Evolutionary conservation across 2,888 invertebrate genomes (phyloP).

Genomic region (Terebella lapidaria): DNA sequence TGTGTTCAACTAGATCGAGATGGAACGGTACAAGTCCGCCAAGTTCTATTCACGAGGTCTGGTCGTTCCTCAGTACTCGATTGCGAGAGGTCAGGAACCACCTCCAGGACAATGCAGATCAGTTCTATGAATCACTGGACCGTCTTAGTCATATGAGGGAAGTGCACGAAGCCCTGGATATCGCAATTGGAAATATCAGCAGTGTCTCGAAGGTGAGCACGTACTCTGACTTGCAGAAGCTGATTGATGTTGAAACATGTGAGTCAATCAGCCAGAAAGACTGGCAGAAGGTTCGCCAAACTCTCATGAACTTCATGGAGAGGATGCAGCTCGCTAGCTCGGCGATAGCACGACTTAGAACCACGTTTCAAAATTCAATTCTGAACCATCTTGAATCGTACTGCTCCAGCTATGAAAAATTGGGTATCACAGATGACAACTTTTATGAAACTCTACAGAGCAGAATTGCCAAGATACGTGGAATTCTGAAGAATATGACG

Average conservation of each 20-base stretch:
- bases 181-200: background rate
- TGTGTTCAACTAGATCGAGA: too few relatives aligned
- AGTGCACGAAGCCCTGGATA: background rate
- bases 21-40: conserved; percentile 5
- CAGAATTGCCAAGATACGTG: conserved; percentile 1
- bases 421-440: conserved; percentile 12
- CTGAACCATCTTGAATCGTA: conserved; percentile 6
- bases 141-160: background rate
- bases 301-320: background rate
- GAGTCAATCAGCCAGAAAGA: background rate
- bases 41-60: conserved; percentile 1
- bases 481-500: conserved; percentile 5
- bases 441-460: conserved; percentile 7
- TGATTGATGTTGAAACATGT: background rate
- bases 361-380: conserved; percentile 7
- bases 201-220: background rate
- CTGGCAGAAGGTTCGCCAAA: background rate
- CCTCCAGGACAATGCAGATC: background rate
- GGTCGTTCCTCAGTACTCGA: conserved; percentile 1
- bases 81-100: background rate
- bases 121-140: conserved; percentile 3
- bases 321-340: background rate
- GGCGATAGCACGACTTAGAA: too few relatives aligned
- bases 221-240: background rate
- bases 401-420: conserved; percentile 12